phyloP scores from a whole-genome alignment of 2,797 vertebrate genomes.

The Aldrovandia affinis region DNA sequence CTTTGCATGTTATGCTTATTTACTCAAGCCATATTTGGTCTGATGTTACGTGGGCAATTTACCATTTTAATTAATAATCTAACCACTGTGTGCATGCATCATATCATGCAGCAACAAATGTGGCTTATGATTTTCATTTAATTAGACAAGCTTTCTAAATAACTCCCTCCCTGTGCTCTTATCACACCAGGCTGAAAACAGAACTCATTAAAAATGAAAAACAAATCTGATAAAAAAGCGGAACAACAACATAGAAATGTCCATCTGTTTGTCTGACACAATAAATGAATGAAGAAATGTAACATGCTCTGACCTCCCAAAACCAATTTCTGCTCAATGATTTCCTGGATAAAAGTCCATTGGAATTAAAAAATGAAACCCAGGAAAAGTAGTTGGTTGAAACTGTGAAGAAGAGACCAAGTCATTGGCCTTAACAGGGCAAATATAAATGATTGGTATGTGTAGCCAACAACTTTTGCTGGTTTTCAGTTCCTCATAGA shows the following conservation, averaged over 20 bases:
- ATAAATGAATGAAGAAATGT: neutral
- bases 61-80: neutral
- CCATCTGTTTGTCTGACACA: neutral
- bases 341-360: neutral
- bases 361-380: neutral
- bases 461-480: neutral
- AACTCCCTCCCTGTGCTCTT: neutral
- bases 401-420: neutral
- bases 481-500: neutral
- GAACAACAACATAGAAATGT: neutral
- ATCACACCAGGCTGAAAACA: neutral
- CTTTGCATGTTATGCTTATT: neutral
- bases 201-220: neutral
- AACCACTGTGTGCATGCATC: neutral
- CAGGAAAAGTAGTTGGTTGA: neutral
- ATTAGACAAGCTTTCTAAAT: neutral
- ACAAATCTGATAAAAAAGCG: neutral
- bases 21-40: neutral
- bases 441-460: neutral
- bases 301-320: neutral
- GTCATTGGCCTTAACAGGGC: neutral
- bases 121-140: neutral
- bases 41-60: neutral
- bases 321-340: neutral
- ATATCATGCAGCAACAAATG: conserved; percentile 3